Evolutionary conservation across 2,113 vertebrate genomes (phyloP).

Genomic region (Scolopax mira): DNA sequence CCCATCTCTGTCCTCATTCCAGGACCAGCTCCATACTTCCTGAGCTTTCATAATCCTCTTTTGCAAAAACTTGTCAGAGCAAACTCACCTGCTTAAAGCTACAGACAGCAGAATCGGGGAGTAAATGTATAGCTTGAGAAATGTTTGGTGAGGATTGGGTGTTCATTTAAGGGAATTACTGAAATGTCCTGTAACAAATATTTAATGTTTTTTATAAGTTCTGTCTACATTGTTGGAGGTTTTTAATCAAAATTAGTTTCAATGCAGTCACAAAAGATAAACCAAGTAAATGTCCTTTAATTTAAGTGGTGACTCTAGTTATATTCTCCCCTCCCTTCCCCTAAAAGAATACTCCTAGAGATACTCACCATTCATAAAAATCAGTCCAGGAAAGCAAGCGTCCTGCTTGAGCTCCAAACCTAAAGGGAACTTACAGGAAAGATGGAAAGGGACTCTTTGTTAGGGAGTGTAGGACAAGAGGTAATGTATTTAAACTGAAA

Average conservation of each 20-base stretch:
- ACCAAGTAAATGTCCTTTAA: background rate
- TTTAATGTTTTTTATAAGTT: background rate
- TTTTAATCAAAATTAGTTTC: background rate
- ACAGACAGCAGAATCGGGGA: background rate
- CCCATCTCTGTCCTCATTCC: background rate
- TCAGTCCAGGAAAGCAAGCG: background rate
- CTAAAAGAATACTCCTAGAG: background rate
- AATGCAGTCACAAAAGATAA: background rate
- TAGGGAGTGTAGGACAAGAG: background rate
- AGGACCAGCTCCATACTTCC: background rate
- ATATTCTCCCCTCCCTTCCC: fast-evolving
- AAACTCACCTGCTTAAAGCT: background rate
- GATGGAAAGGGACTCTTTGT: background rate
- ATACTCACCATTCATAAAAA: background rate
- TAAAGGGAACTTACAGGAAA: background rate
- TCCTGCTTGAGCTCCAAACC: background rate
- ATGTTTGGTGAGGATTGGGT: background rate
- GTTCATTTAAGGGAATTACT: background rate
- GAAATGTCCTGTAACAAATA: background rate
- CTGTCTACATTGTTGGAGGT: fast-evolving
- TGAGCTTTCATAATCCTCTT: background rate
- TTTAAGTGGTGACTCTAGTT: background rate
- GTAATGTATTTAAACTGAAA: background rate
- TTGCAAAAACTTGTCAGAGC: background rate
- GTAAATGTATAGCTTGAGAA: too few relatives aligned